phyloP scores from a whole-genome alignment of 2,113 vertebrate genomes.

The Cheilinus undulatus region DNA sequence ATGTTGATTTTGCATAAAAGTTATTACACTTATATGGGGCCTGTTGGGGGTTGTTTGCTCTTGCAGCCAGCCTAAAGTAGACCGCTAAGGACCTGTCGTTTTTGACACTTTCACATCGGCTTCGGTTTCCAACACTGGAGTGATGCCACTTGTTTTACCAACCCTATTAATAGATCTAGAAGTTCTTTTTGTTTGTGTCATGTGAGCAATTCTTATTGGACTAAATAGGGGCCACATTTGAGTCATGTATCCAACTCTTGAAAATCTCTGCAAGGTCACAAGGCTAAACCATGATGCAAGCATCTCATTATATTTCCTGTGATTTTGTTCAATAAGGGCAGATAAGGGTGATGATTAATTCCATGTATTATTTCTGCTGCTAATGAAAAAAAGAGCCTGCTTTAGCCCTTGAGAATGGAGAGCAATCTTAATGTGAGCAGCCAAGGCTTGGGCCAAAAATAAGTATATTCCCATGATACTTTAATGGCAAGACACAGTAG shows the following conservation, averaged over 20 bases:
- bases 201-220: no score
- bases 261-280: neutral
- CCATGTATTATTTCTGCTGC: slow-evolving; percentile 26
- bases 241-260: neutral
- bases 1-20: no score
- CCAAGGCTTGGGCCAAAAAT: slow-evolving; percentile 23
- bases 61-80: no score
- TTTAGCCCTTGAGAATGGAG: slow-evolving; percentile 17
- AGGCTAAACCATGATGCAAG: slow-evolving; percentile 14
- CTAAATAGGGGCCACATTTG: neutral
- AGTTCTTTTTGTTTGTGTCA: no score
- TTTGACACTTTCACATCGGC: no score
- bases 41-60: no score
- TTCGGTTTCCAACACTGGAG: no score
- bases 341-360: slow-evolving; percentile 24
- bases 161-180: no score
- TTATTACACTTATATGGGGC: no score
- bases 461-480: slow-evolving; percentile 19
- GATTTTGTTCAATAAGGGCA: slow-evolving; percentile 32
- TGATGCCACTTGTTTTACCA: no score
- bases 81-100: no score
- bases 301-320: slow-evolving; percentile 23
- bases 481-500: slow-evolving; percentile 26
- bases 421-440: slow-evolving; percentile 3
- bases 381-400: slow-evolving; percentile 20